Conservation (phyloP, 2,113 vertebrate species). For the Casuarius casuarius region DNA sequence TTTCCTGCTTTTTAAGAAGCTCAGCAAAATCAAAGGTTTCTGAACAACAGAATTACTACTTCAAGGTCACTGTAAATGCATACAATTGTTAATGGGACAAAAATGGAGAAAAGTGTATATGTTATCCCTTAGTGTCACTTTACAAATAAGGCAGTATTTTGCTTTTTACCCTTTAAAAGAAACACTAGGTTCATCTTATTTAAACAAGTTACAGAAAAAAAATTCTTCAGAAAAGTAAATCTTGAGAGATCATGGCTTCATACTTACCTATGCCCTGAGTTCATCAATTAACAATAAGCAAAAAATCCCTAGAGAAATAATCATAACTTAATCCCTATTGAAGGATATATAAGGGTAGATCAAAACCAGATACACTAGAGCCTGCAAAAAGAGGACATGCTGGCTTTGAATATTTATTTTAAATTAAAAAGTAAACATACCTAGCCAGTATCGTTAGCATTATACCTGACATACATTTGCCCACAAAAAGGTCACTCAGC, state of each 20-base stretch:
- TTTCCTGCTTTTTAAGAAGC: conserved; percentile 40
- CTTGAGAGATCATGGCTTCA: neutral
- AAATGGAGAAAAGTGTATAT: neutral
- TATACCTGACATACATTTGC: neutral
- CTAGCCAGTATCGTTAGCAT: neutral
- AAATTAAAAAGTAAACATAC: neutral
- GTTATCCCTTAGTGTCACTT: neutral
- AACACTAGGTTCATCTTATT: neutral
- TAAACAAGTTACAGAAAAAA: neutral
- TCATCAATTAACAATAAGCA: neutral
- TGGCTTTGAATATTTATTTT: neutral
- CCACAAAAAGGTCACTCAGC: neutral
- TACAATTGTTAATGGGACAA: neutral
- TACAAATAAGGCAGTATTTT: neutral
- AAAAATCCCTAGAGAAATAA: neutral
- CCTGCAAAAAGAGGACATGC: neutral
- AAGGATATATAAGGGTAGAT: neutral
- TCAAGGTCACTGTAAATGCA: neutral
- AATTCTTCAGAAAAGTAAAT: neutral
- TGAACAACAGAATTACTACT: neutral
- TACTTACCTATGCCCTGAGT: neutral
- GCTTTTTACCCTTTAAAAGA: neutral
- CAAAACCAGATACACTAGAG: neutral
- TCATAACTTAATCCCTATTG: neutral
- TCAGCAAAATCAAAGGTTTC: conserved; percentile 18